Evolutionary conservation across 2,797 vertebrate genomes (phyloP).

Genomic region (Pipistrellus pipistrellus): DNA sequence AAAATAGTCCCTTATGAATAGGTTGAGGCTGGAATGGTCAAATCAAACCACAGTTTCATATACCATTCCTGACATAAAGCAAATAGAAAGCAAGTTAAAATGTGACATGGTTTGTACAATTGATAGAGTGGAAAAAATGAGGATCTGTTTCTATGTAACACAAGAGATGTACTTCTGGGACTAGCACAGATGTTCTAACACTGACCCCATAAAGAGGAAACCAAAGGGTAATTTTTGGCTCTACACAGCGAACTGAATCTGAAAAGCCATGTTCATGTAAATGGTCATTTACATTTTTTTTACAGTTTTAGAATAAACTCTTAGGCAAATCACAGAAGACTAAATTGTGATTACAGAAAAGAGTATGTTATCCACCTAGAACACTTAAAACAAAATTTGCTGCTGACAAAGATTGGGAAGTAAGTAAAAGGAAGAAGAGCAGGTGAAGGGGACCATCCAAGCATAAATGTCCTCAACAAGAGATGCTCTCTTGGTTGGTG

Average conservation of each 20-base stretch:
- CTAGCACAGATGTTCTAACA: background rate
- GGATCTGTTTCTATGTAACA: background rate
- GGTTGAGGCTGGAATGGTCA: background rate
- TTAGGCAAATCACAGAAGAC: background rate
- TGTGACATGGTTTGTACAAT: background rate
- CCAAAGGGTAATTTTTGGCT: background rate
- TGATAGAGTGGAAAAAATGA: background rate
- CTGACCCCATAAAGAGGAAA: background rate
- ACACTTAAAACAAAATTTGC: background rate
- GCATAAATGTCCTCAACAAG: background rate
- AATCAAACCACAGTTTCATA: background rate
- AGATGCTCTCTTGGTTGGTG: background rate
- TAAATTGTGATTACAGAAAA: constrained; percentile 29
- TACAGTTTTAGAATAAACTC: constrained; percentile 28
- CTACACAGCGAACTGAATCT: background rate
- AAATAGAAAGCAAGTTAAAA: constrained; percentile 27
- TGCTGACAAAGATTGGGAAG: background rate
- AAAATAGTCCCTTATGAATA: background rate
- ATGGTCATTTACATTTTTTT: background rate
- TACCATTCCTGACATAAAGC: background rate
- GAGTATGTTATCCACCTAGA: background rate
- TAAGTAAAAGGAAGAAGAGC: background rate
- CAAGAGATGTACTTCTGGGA: background rate
- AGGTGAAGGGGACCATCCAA: background rate
- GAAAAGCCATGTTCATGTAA: background rate